phyloP scores from a whole-genome alignment of 92 coral and sea anemone species.

The Epizoanthus rinbou region DNA sequence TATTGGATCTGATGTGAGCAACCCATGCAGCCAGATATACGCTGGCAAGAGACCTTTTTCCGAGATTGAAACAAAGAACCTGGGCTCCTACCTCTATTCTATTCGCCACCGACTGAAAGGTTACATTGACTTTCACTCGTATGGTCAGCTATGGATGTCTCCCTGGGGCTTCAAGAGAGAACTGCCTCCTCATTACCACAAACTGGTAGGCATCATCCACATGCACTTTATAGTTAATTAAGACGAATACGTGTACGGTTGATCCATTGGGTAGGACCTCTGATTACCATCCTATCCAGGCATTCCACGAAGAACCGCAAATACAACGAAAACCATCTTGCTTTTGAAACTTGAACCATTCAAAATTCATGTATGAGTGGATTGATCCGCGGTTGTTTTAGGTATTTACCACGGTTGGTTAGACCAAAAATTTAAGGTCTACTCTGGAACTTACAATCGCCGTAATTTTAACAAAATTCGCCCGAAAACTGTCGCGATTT shows the following conservation, averaged over 20 bases:
- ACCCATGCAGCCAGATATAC: constrained; percentile 79
- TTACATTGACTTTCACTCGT: constrained; percentile 80
- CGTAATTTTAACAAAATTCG: too few relatives aligned
- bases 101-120: constrained; percentile 64
- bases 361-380: too few relatives aligned
- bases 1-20: constrained; percentile 62
- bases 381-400: too few relatives aligned
- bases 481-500: too few relatives aligned
- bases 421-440: too few relatives aligned
- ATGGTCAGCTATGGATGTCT: constrained; percentile 89
- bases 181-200: constrained; percentile 61
- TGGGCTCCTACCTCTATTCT: constrained; percentile 66
- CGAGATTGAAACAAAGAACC: constrained; percentile 63
- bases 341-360: too few relatives aligned
- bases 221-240: neutral
- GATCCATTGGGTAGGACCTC: too few relatives aligned
- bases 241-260: neutral
- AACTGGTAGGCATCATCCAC: constrained; percentile 51
- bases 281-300: too few relatives aligned
- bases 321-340: too few relatives aligned
- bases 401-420: too few relatives aligned
- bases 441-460: too few relatives aligned
- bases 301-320: too few relatives aligned
- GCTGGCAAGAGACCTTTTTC: constrained; percentile 83
- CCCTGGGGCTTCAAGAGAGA: constrained; percentile 78